A percentile compares a stretch with the other conserved stretches of the same genome.
Conservation (phyloP, 2,113 vertebrate genomes). For the Sebastes fasciatus region DNA sequence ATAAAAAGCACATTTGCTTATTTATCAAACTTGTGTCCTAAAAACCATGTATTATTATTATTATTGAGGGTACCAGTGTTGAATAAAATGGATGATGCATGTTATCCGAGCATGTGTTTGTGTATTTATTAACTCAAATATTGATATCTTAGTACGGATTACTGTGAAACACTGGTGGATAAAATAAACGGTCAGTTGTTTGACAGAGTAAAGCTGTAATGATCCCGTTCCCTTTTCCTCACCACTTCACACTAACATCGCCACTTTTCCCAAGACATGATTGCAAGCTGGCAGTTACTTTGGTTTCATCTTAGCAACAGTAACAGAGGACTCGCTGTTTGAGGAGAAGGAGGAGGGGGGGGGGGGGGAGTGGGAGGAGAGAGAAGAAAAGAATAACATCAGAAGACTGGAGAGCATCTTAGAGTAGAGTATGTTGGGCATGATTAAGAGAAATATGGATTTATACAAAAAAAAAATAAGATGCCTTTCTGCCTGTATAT, state of each 20-base stretch:
- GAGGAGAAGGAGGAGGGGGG: slow-evolving; percentile 23
- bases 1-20: background rate
- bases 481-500: background rate
- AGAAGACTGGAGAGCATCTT: slow-evolving; percentile 19
- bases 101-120: background rate
- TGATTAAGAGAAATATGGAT: slow-evolving; percentile 17
- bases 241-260: slow-evolving; percentile 24
- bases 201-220: slow-evolving; percentile 12
- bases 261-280: slow-evolving; percentile 71
- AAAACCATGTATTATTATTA: background rate
- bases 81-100: slow-evolving; percentile 21
- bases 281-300: slow-evolving; percentile 64
- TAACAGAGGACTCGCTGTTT: slow-evolving; percentile 65
- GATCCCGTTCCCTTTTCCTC: slow-evolving; percentile 9
- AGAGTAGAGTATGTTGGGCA: background rate
- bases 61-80: background rate
- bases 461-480: background rate
- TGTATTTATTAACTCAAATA: slow-evolving; percentile 1
- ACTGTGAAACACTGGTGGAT: background rate
- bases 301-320: slow-evolving; percentile 83
- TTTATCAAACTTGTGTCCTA: background rate
- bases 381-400: slow-evolving; percentile 18
- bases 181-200: background rate
- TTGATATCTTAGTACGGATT: background rate
- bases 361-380: slow-evolving; percentile 35